Percentiles rank a stretch among this genome's conserved stretches.
These are phyloP conservation scores for Dendroctonus valens DNA, from an alignment of 1,140 invertebrate species.

Conservation along the genomic window DNA sequence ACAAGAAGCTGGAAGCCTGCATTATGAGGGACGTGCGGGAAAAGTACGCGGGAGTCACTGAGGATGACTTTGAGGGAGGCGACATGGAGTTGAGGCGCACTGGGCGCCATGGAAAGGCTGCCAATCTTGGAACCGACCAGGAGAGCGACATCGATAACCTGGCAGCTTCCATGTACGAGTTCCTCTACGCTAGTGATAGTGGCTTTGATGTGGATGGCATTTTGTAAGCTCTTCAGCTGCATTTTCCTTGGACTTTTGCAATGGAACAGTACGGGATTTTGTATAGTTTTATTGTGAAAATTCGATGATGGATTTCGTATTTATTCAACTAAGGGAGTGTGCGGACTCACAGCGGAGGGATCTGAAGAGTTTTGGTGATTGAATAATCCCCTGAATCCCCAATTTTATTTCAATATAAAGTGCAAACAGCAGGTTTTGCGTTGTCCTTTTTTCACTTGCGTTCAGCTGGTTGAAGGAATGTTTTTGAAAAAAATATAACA, in stretches of 20 bases:
- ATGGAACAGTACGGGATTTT: constrained; percentile 31
- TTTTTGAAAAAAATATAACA: too few species aligned
- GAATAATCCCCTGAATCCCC: too few species aligned
- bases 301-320: constrained; percentile 35
- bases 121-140: constrained; percentile 40
- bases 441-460: too few species aligned
- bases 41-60: constrained; percentile 53
- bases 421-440: too few species aligned
- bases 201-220: constrained; percentile 56
- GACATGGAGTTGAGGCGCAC: constrained; percentile 56
- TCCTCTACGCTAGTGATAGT: constrained; percentile 54
- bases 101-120: constrained; percentile 46
- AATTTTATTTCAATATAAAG: too few species aligned
- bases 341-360: too few species aligned
- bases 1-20: constrained; percentile 67
- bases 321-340: too few species aligned
- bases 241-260: constrained; percentile 44
- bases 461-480: too few species aligned
- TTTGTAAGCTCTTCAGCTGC: constrained; percentile 46
- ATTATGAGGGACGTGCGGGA: constrained; percentile 68
- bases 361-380: too few species aligned
- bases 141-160: constrained; percentile 56
- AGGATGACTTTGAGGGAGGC: constrained; percentile 57
- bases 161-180: constrained; percentile 58
- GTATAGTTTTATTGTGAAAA: constrained; percentile 43